Evolutionary conservation across 2,888 invertebrate genomes (phyloP), one percentile per base, ranked within the genome.

Genomic region (Mesoligia furuncula): DNA sequence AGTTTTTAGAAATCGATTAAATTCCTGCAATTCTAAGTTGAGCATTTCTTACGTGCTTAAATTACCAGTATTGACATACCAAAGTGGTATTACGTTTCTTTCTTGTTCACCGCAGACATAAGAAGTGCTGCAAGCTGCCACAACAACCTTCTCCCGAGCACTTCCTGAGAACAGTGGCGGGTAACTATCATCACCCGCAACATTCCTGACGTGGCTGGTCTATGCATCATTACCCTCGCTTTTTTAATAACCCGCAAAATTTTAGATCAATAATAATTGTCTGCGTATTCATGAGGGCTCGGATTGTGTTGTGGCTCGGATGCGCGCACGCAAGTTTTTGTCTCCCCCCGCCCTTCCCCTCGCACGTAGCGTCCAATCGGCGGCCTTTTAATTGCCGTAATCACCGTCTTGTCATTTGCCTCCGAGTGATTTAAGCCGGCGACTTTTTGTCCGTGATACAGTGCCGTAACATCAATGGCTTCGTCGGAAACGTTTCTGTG

Each of bases 351-450:
- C 42, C 64, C 54, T 57, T 13, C 24, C 71, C 62, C 48, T 24
- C 45, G 17, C 73, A 73, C 51, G 57, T 70, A 79, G 73, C 84
- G 69, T 74, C 79, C 87, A 80, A 74, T 80, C 83, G 73, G 51
- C 77, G 81, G 85, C 85, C 84, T 89, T 86, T 92, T 93, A 92
- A 92, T 93, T 93, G 92, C 91, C 87, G 89, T 91, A 92, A 93
- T 93, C 92, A 90, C 88, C 87, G 89, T 78, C 90, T 90, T 88
- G 91, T 91, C 92, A 93, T 93, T 93, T 93, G 93, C 91, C 91
- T 91, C 89, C 84, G 88, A 88, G 88, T 89, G 92, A 90, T 91
- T 91, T 88, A 90, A 86, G 80, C 88, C 84, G 82, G 81, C 79
- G 83, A 83, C 79, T 89, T 84, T 87, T 84, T 89, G 87, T 84